Evolutionary conservation across 2,797 vertebrate genomes (phyloP), one percentile per base, ranked within the genome.

Genomic region (Antennarius maculatus): DNA sequence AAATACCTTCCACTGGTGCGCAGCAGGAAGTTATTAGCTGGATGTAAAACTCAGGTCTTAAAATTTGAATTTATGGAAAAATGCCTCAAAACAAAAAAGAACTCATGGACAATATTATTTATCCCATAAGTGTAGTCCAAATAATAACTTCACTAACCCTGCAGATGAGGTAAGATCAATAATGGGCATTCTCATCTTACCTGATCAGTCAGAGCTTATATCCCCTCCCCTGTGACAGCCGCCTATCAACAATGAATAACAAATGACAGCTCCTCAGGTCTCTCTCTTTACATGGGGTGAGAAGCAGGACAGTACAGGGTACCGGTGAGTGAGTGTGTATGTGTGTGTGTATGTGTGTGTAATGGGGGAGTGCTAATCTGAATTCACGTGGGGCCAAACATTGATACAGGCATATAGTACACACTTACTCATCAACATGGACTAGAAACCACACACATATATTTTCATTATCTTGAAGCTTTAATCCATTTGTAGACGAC

Each of bases 181-280:
- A 76, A 43, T 27, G 46, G 47, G 62, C 63, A 51, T 76, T 46
- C 49, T 61, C 53, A 2, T 67, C 41, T 42, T 42, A 65, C 34
- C 61, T 70, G 48, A 76, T 80, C 70, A 54, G 62, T 86, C 82
- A 82, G 81, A 87, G 81, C 54, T 80, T 69, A 82, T 85, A 88
- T 86, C 74, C 75, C 52, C 75, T 79, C 82, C 87, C 84, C 81
- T 88, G 66, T 56, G 37, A 76, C 65, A 79, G 75, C 54, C 66
- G 29, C 61, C 71, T 72, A 83, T 82, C 80, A 77, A 59, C 91
- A 90, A 90, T 96, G 92, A 97, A 96, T 95, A 95, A 96, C 96
- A 95, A 89, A 96, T 95, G 90, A 86, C 85, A 90, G 93, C 93
- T 94, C 94, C 95, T 95, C 93, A 93, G 94, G 94, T 94, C 89